Evolutionary conservation across 1,140 invertebrate species (phyloP), one percentile per base, ranked within the genome.

Genomic region (Theocolax elegans): DNA sequence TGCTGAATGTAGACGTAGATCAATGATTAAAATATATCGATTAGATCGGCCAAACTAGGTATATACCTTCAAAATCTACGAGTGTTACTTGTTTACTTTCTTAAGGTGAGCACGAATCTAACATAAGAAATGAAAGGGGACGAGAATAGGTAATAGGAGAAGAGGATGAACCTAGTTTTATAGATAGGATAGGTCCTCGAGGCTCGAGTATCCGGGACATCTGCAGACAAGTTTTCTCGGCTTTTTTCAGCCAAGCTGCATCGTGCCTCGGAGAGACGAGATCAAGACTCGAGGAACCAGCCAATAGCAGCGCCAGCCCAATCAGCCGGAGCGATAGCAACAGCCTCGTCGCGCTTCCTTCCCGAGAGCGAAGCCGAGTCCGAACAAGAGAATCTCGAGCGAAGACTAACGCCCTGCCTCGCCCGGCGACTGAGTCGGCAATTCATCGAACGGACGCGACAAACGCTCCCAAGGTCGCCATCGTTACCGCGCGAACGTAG

Each of bases 401-500:
- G 81, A 21, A 82, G 49, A 46, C 60, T 85, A 64, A 80, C 84
- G 31, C 81, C 83, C 17, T 81, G 54, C 59, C 63, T 86, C 66
- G 80, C 84, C n/a, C 77, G 82, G 3, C 74, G 84, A 8, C 67
- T 86, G 54, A 84, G 81, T 67, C 80, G 80, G 13, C 83, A 83
- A 31, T 83, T 85, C 62, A 80, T 83, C 65, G 83, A 85, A 66
- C 78, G 83, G 53, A 83, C 83, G 0, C 74, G 83, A n/a, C 80
- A 81, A 17, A 72, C 79, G 0, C 48, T 82, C 23, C 80, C 82
- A 9, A 74, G 79, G 10, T 83, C 83, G 0, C 79, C 78, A 0
- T 83, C 81, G 0, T 69, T 78, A 40, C 58, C 79, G 0, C 77
- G 78, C 0, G 82, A 81, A 15, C 58, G 58, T 13, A 29, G 13